Evolutionary conservation across 2,888 invertebrate genomes (phyloP).

Genomic region (Dryomyza anilis): DNA sequence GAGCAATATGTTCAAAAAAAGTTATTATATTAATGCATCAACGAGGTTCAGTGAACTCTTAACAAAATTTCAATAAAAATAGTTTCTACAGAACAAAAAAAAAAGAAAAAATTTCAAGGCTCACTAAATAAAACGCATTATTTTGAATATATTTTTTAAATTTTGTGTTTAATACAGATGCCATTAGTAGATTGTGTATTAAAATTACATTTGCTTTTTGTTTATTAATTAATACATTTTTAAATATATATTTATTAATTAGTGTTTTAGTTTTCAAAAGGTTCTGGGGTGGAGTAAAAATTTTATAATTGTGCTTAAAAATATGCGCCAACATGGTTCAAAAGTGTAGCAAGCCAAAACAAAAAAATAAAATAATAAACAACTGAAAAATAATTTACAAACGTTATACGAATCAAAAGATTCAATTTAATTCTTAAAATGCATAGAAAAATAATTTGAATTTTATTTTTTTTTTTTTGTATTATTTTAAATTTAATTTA

Average conservation of each 20-base stretch:
- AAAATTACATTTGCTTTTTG: slow-evolving; percentile 1
- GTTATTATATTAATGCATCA: too few species aligned
- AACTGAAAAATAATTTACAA: slow-evolving; percentile 3
- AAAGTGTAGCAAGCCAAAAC: background rate
- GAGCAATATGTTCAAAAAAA: too few species aligned
- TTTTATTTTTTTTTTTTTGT: background rate
- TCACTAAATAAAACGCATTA: too few species aligned
- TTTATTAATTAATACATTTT: slow-evolving; percentile 14
- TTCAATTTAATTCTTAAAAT: background rate
- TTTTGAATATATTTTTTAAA: too few species aligned
- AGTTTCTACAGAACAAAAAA: too few species aligned
- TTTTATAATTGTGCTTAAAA: slow-evolving; percentile 16
- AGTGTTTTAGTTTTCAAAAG: slow-evolving; percentile 10
- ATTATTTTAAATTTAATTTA: background rate
- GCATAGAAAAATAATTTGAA: slow-evolving; percentile 7
- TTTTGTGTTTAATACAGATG: slow-evolving; percentile 6
- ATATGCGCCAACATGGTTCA: slow-evolving; percentile 5
- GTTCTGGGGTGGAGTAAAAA: too few species aligned
- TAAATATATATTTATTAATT: slow-evolving; percentile 16
- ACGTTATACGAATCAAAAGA: background rate
- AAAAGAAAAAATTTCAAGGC: too few species aligned
- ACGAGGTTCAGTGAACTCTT: too few species aligned
- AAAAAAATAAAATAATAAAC: background rate
- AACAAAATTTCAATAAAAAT: too few species aligned
- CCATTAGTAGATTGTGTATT: background rate